phyloP scores from a whole-genome alignment of 2,888 invertebrate species.

The Cistogaster globosa region DNA sequence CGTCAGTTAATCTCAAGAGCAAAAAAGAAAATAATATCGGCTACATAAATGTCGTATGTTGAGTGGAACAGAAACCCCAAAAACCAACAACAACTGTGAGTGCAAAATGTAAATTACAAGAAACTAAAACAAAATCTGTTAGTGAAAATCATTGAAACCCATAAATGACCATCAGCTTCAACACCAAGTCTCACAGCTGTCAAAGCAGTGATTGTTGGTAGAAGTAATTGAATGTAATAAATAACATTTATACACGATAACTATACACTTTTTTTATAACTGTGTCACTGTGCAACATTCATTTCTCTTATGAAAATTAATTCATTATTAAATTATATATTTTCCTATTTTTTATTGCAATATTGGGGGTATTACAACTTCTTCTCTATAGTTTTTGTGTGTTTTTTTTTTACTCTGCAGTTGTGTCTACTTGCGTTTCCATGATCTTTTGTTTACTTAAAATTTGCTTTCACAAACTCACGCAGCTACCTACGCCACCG shows the following conservation, averaged over 20 bases:
- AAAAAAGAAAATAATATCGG: neutral
- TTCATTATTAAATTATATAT: too few species aligned
- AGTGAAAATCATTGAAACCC: conserved; percentile 67
- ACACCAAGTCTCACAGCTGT: conserved; percentile 22
- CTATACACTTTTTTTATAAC: conserved; percentile 13
- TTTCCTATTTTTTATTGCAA: too few species aligned
- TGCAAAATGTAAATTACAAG: too few species aligned
- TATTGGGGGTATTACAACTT: too few species aligned
- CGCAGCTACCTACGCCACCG: too few species aligned
- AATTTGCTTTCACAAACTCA: too few species aligned
- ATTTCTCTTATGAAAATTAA: neutral
- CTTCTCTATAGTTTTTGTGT: too few species aligned
- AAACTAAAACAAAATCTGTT: conserved; percentile 32
- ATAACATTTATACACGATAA: conserved; percentile 14
- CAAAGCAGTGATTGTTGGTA: conserved; percentile 6
- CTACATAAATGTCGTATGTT: neutral
- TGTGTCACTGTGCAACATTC: neutral
- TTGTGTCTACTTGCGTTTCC: too few species aligned
- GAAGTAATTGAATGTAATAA: conserved; percentile 11
- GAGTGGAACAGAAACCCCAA: neutral
- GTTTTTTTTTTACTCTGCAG: too few species aligned
- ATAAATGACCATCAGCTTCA: conserved; percentile 67
- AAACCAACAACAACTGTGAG: conserved; percentile 13
- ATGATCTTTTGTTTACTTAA: too few species aligned
- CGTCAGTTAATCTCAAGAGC: conserved; percentile 66